phyloP scores from a whole-genome alignment of 2,113 vertebrate species.

The Dipodomys ordii region DNA sequence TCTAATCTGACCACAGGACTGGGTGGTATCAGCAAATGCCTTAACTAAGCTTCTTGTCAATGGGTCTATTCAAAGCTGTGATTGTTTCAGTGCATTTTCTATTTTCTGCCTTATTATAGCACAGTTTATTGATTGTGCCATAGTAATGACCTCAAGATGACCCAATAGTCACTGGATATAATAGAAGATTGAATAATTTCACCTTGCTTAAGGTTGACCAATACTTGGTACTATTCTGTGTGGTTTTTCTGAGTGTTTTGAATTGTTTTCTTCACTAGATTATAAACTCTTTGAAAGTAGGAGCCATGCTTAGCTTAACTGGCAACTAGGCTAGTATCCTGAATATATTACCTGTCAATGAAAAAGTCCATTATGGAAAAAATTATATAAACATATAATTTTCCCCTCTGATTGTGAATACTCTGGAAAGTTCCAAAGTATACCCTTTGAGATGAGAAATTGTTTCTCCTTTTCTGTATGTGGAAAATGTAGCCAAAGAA shows the following conservation, averaged over 20 bases:
- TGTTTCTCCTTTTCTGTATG: neutral
- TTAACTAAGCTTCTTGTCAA: neutral
- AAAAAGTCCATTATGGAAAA: neutral
- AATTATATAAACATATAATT: neutral
- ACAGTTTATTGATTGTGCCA: neutral
- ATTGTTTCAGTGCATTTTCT: neutral
- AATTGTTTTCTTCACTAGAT: neutral
- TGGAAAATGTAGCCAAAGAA: neutral
- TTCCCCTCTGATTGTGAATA: neutral
- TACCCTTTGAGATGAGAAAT: neutral
- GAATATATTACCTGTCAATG: neutral
- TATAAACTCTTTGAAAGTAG: neutral
- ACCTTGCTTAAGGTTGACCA: neutral
- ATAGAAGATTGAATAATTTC: neutral
- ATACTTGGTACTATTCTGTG: neutral
- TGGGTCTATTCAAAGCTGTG: neutral
- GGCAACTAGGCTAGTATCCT: neutral
- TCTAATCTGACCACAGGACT: neutral
- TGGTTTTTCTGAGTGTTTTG: neutral
- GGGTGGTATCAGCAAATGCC: neutral
- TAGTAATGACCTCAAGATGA: neutral
- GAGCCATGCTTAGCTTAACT: neutral
- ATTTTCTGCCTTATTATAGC: slow-evolving; percentile 43
- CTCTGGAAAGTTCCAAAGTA: slow-evolving; percentile 4
- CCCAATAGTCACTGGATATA: neutral